phyloP scores from a whole-genome alignment of 1,140 invertebrate genomes.

The Aphelinus certus region DNA sequence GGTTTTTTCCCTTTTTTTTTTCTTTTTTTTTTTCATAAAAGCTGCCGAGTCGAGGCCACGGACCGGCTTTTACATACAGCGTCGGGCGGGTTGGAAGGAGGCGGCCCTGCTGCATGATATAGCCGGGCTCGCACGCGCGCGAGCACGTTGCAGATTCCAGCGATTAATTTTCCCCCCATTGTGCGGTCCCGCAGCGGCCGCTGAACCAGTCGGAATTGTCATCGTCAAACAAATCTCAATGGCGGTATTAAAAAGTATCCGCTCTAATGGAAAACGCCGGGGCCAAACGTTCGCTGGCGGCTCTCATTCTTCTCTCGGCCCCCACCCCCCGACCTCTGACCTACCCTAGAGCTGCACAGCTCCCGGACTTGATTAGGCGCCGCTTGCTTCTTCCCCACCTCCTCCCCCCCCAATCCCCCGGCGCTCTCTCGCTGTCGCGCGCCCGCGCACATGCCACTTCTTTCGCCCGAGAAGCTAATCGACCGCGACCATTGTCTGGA shows the following conservation, averaged over 20 bases:
- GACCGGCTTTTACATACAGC: conserved; percentile 7
- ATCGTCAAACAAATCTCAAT: conserved; percentile 51
- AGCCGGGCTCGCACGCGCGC: background rate
- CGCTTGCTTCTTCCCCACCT: no score
- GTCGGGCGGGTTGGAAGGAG: background rate
- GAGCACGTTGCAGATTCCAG: conserved; percentile 41
- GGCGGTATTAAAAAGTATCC: conserved; percentile 49
- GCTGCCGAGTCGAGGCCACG: background rate
- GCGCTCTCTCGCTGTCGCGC: no score
- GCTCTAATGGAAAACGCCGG: conserved; percentile 42
- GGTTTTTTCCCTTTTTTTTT: background rate
- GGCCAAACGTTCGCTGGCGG: no score
- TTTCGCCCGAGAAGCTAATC: no score
- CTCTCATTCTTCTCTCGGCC: background rate
- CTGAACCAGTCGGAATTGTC: conserved; percentile 44
- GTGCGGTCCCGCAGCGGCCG: conserved; percentile 32
- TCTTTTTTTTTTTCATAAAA: conserved; percentile 12
- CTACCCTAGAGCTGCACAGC: no score
- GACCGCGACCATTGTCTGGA: no score
- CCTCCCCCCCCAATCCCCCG: no score
- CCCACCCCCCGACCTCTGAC: no score
- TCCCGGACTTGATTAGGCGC: no score
- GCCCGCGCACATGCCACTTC: background rate
- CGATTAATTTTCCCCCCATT: conserved; percentile 56
- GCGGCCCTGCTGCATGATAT: background rate